These are phyloP conservation scores for Atethmia centrago DNA, from an alignment of 2,888 invertebrate genomes.

Conservation along the genomic window DNA sequence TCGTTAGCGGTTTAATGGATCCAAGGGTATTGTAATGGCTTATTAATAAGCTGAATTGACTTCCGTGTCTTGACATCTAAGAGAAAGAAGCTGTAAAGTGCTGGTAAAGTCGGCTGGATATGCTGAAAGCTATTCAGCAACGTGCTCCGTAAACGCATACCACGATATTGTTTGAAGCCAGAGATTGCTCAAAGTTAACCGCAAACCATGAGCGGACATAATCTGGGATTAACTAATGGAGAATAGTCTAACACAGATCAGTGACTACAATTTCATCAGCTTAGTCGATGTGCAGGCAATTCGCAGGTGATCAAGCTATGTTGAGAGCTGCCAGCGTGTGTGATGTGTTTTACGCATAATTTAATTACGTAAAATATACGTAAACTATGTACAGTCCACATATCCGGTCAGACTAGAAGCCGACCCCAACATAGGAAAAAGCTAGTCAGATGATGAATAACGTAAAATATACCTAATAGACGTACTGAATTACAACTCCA, in stretches of 20 bases:
- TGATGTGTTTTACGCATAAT: slow-evolving; percentile 1
- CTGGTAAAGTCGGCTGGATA: not conserved
- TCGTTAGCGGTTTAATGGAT: slow-evolving; percentile 63
- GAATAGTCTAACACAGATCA: slow-evolving; percentile 29
- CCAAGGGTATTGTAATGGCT: slow-evolving; percentile 43
- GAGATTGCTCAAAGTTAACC: slow-evolving; percentile 37
- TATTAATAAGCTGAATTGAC: slow-evolving; percentile 52
- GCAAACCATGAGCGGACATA: slow-evolving; percentile 11
- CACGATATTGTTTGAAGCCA: slow-evolving; percentile 8
- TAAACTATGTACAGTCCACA: too few relatives aligned
- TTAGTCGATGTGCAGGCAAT: slow-evolving; percentile 20
- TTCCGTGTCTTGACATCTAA: slow-evolving; percentile 16
- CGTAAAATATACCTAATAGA: not conserved
- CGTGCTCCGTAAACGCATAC: not conserved
- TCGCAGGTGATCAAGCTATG: slow-evolving; percentile 17
- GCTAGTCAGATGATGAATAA: too few relatives aligned
- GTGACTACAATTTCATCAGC: slow-evolving; percentile 33
- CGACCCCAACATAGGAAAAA: too few relatives aligned
- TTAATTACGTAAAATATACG: too few relatives aligned
- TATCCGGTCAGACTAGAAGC: too few relatives aligned
- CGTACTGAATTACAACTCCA: not conserved
- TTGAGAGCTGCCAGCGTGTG: not conserved
- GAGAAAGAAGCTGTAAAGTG: not conserved
- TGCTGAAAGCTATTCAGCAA: not conserved
- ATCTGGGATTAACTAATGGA: slow-evolving; percentile 33